Evolutionary conservation across 2,888 invertebrate species (phyloP).

Genomic region (Gibbula magus): DNA sequence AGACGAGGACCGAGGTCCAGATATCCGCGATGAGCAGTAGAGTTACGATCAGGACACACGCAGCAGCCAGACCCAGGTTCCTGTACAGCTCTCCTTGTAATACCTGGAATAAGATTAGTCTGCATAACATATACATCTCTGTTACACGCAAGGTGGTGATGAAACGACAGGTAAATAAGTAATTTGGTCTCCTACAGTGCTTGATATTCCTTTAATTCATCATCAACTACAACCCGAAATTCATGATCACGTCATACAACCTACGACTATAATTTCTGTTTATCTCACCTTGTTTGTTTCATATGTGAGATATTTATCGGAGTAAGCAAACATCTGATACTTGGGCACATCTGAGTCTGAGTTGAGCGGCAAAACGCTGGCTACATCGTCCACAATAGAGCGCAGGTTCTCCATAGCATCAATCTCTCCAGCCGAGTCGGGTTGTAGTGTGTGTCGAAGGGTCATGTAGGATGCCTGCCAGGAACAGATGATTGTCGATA

Average conservation of each 20-base stretch:
- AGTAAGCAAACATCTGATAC: constrained; percentile 61
- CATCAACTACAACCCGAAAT: too few species aligned
- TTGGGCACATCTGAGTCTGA: constrained; percentile 44
- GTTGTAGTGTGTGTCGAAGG: constrained; percentile 52
- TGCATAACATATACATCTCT: neutral
- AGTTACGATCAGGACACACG: constrained; percentile 87
- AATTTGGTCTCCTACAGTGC: too few species aligned
- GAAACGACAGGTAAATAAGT: too few species aligned
- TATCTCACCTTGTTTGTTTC: constrained; percentile 63
- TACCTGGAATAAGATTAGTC: constrained; percentile 66
- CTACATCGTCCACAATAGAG: constrained; percentile 47
- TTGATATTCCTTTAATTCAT: too few species aligned
- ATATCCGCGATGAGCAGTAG: constrained; percentile 85
- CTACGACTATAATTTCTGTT: too few species aligned
- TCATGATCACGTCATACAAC: too few species aligned
- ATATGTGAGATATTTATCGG: constrained; percentile 57
- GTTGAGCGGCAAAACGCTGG: constrained; percentile 39
- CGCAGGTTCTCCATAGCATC: constrained; percentile 61
- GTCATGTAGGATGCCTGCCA: constrained; percentile 62
- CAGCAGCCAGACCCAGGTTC: constrained; percentile 84
- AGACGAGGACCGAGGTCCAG: constrained; percentile 87
- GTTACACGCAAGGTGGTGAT: neutral
- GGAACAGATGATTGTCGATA: neutral
- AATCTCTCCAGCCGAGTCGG: constrained; percentile 51
- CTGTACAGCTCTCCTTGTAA: constrained; percentile 85